Evolutionary conservation across 2,888 invertebrate genomes (phyloP).

Genomic region (Melanostoma scalare): DNA sequence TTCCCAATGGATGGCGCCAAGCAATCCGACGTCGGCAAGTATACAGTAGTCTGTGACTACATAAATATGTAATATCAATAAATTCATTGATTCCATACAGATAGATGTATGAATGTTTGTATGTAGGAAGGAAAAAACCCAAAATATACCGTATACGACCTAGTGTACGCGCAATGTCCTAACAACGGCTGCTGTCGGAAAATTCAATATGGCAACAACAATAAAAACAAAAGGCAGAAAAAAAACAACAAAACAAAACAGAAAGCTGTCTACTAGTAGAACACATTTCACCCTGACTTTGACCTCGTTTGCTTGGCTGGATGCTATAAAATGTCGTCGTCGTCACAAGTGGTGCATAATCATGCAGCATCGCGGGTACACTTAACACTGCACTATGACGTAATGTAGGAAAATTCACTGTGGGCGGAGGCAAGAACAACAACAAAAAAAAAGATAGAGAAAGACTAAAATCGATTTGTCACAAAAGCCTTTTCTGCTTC

Average conservation of each 20-base stretch:
- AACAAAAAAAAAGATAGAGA: background rate
- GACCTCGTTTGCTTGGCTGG: conserved; percentile 66
- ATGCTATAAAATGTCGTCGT: conserved; percentile 41
- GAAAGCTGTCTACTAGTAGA: conserved; percentile 57
- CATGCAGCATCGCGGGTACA: conserved; percentile 63
- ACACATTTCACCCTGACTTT: conserved; percentile 68
- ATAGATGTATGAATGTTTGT: background rate
- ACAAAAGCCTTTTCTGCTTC: conserved; percentile 1
- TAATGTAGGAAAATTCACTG: conserved; percentile 49
- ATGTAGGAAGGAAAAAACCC: conserved; percentile 2
- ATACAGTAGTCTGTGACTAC: conserved; percentile 19
- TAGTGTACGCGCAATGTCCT: conserved; percentile 42
- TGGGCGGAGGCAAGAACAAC: background rate
- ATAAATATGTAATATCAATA: conserved; percentile 29
- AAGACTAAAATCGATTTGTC: conserved; percentile 52
- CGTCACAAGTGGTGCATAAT: conserved; percentile 63
- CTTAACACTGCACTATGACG: conserved; percentile 68
- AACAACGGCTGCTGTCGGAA: conserved; percentile 28
- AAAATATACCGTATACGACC: conserved; percentile 61
- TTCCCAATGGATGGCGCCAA: conserved; percentile 55
- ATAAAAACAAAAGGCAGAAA: conserved; percentile 3
- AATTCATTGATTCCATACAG: conserved; percentile 14
- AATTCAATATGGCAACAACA: conserved; percentile 37
- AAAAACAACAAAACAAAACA: conserved; percentile 20
- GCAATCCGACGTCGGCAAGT: conserved; percentile 9